Conservation (phyloP, 2,113 vertebrate species). For the Microcebus griseorufus region DNA sequence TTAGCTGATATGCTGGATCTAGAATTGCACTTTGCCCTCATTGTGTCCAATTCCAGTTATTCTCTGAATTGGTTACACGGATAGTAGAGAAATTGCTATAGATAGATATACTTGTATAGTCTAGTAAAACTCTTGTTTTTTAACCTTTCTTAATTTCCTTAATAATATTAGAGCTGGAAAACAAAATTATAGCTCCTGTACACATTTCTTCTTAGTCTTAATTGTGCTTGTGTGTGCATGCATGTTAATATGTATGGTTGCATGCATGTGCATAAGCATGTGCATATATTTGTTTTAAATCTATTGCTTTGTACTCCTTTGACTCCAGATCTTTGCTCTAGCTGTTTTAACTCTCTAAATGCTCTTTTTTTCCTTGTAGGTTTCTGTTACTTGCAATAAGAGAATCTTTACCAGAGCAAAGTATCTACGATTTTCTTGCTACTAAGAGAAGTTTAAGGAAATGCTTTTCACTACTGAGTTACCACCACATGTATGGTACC, state of each 20-base stretch:
- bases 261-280: neutral
- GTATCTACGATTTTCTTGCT: neutral
- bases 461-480: conserved; percentile 51
- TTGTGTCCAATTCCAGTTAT: neutral
- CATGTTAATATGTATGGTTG: neutral
- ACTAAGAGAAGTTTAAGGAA: conserved; percentile 37
- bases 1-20: neutral
- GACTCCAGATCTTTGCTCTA: neutral
- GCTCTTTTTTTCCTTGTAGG: neutral
- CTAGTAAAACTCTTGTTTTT: conserved; percentile 26
- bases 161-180: neutral
- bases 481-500: neutral
- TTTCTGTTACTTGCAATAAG: neutral
- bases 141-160: conserved; percentile 33
- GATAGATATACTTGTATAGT: neutral
- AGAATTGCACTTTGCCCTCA: neutral
- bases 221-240: neutral
- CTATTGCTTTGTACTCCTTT: neutral
- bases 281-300: neutral
- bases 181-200: neutral
- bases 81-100: neutral
- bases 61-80: neutral
- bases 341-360: conserved; percentile 1
- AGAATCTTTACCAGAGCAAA: neutral
- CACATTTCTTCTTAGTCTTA: neutral